These are phyloP conservation scores for Oreonectes daqikongensis DNA, from an alignment of 2,797 vertebrate species.

Conservation along the genomic window DNA sequence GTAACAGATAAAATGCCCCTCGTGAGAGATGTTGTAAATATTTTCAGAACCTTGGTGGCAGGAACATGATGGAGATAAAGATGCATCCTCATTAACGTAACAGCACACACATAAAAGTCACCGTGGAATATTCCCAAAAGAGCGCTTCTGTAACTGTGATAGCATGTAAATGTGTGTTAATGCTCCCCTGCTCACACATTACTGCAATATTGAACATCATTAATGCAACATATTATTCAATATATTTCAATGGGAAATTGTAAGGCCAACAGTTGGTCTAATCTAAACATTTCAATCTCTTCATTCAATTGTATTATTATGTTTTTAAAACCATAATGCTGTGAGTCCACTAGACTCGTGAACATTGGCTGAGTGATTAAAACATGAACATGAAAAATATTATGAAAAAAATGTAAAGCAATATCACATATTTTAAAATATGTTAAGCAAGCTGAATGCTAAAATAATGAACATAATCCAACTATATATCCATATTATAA, in stretches of 20 bases:
- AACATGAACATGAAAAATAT: too few species aligned
- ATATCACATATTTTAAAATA: too few species aligned
- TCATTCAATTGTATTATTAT: too few species aligned
- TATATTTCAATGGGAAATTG: background rate
- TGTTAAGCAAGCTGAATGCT: too few species aligned
- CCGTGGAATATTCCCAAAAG: slow-evolving; percentile 52
- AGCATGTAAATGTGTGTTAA: background rate
- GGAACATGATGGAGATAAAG: slow-evolving; percentile 58
- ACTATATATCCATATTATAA: background rate
- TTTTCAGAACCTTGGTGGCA: slow-evolving; percentile 76
- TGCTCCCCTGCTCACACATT: background rate
- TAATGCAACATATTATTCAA: background rate
- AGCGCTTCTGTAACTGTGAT: slow-evolving; percentile 37
- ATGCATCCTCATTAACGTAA: slow-evolving; percentile 64
- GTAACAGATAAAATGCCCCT: slow-evolving; percentile 46
- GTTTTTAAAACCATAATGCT: too few species aligned
- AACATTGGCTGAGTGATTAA: too few species aligned
- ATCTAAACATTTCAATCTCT: too few species aligned
- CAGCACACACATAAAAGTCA: slow-evolving; percentile 56
- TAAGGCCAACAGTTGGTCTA: background rate
- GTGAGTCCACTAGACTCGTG: too few species aligned
- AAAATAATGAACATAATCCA: background rate
- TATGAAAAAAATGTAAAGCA: too few species aligned
- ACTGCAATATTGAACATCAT: background rate
- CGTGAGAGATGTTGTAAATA: slow-evolving; percentile 70